Conservation (phyloP, 2,113 vertebrate species). For the Hippocampus comes region DNA sequence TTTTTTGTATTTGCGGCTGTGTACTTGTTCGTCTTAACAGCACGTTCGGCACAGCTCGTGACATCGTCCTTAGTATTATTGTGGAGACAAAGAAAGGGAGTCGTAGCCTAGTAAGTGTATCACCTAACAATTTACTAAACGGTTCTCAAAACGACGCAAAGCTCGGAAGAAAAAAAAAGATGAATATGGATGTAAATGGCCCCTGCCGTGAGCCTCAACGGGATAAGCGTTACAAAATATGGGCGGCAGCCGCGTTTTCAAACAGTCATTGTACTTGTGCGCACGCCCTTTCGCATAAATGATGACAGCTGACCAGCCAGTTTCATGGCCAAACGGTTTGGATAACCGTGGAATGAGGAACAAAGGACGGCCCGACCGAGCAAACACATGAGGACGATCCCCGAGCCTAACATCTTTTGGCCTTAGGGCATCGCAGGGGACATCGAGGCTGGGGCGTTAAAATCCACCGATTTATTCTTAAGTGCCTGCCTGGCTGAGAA, state of each 20-base stretch:
- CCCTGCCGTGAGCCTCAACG: not conserved
- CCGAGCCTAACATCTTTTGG: conserved; percentile 46
- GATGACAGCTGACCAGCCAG: conserved; percentile 10
- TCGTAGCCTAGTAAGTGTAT: too few species aligned
- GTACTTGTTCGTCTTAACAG: too few species aligned
- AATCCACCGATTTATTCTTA: conserved; percentile 46
- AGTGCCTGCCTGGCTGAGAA: conserved; percentile 57
- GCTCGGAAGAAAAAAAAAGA: too few species aligned
- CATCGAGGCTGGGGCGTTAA: conserved; percentile 45
- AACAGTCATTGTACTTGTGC: not conserved
- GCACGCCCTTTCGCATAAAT: conserved; percentile 4
- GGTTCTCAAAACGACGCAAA: too few species aligned
- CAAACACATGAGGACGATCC: conserved; percentile 20
- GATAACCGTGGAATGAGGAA: conserved; percentile 11
- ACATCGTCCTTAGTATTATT: too few species aligned
- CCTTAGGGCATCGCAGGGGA: conserved; percentile 41
- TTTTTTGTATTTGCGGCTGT: too few species aligned
- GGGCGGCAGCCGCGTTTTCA: not conserved
- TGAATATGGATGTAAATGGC: not conserved
- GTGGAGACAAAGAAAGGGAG: too few species aligned
- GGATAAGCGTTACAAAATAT: not conserved
- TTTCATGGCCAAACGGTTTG: conserved; percentile 32
- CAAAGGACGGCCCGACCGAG: conserved; percentile 18
- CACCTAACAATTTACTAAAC: too few species aligned
- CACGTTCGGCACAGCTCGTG: too few species aligned